phyloP scores from a whole-genome alignment of 2,113 vertebrate genomes.

The Martes martes region DNA sequence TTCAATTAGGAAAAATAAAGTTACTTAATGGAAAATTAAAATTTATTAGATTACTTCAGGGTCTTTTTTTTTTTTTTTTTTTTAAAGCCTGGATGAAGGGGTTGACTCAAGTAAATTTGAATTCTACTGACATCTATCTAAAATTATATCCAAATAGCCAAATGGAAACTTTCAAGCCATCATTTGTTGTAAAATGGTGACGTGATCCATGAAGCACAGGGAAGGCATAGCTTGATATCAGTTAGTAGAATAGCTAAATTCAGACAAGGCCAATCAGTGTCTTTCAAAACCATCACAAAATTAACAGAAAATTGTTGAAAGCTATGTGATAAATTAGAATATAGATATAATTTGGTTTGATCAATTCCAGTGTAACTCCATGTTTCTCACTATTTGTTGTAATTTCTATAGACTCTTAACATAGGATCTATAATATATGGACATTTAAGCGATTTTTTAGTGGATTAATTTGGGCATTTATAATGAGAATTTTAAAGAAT shows the following conservation, averaged over 20 bases:
- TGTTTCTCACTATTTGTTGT: neutral
- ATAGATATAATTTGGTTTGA: neutral
- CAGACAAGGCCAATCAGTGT: neutral
- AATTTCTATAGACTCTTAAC: neutral
- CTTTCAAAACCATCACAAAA: conserved; percentile 26
- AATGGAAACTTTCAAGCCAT: neutral
- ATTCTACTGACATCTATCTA: neutral
- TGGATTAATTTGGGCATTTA: neutral
- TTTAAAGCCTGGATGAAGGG: neutral
- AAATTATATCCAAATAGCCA: neutral
- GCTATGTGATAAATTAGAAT: neutral
- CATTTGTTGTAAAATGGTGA: neutral
- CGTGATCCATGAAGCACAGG: neutral
- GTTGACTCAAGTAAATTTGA: neutral
- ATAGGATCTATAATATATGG: neutral
- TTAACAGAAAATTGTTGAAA: neutral
- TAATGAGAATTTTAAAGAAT: neutral
- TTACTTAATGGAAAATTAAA: conserved; percentile 1
- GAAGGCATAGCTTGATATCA: neutral
- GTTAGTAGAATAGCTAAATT: neutral
- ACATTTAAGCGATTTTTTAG: neutral
- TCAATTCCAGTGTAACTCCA: neutral
- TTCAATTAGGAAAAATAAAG: neutral
- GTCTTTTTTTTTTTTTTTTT: neutral
- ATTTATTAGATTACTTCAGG: neutral